Evolutionary conservation across 2,113 vertebrate genomes (phyloP), one percentile per base, ranked within the genome.

Genomic region (Sylvia atricapilla): DNA sequence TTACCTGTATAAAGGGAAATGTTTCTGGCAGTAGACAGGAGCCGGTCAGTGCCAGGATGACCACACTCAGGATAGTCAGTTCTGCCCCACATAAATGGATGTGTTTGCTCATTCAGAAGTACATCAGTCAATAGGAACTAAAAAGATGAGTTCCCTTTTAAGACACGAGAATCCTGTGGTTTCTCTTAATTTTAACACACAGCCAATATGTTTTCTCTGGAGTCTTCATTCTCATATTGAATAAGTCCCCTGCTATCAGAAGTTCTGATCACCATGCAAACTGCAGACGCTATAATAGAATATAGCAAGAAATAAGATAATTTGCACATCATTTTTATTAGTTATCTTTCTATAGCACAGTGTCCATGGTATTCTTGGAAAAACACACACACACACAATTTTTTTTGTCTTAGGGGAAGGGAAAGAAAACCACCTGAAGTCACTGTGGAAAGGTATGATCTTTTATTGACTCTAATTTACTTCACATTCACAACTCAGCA

Each of bases 401-500:
- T 18, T 17, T n/a, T 72, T 82, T 62, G 37, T 84, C n/a, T n/a
- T 66, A 82, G 56, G 69, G 24, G 22, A 89, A 78, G 62, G 53
- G 17, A 33, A 96, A 93, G 68, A 89, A 74, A 89, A 47, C 5
- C 5, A 1, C 64, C 68, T 55, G 30, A 46, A 58, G 18, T 70
- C 1, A 7, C 69, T 74, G 33, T 76, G 64, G 85, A 93, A 96
- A 95, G 77, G 77, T 84, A 96, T 11, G 13, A 80, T 87, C 73
- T 96, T 97, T 97, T 97, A 98, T 97, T 91, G 92, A 89, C 80
- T 94, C 95, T 94, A 83, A 90, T 94, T 96, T 92, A 90, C 87
- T 98, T 98, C 96, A 97, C 97, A 97, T 94, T 97, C 95, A 92
- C 83, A 90, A 90, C 84, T 93, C 41, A 35, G 79, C 87, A 84